Base-by-base conservation (phyloP, 2,888 invertebrate species). In the Acrobeloides nanus region DNA sequence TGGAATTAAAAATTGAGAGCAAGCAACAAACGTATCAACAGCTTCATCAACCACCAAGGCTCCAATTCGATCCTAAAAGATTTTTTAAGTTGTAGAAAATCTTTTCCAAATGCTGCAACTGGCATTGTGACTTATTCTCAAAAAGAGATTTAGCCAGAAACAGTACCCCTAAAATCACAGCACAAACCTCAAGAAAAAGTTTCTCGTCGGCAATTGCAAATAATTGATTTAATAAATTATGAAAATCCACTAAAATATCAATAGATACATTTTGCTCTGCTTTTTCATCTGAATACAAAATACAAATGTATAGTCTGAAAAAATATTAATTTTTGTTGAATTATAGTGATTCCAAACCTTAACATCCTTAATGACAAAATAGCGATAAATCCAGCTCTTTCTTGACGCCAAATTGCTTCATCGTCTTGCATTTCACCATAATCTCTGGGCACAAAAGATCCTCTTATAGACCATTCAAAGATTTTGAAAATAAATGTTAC, bases 201-300 rank as follows among this genome's bases (percentile, higher is more conserved):
- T 37, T 54, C 27, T 57, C 46, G 10, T 57, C 55, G 24, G 54
- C 55, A 10, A 26, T 18, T 26, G 31, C 26, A 37, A 55, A 57
- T 60, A 92, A 87, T 53, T 82, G 82, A 60, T 86, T 84, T 8
- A 92, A 79, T 25, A 89, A 77, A 7, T 84, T 83, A 43, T 88
- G 80, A 0, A 86, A 84, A 70, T 89, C 88, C 1, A 85, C 87
- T 51, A 90, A 84, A 65, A 85, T 84, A 74, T 88, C 87, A 3
- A 87, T 86, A 57, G 88, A 78, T 52, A 84, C 82, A 60, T 85
- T 83, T 53, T 84, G 85, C 74, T 89, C 87, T 23, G 67, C 51
- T 10, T 68, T 17, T 12, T 35, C n/a, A 10, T 21, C 10, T 17
- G 48, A 38, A 21, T 27, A 50, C 6, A 51, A 10, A n/a, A 53